A percentile compares a stretch with the other conserved stretches of the same genome.
phyloP scores from a whole-genome alignment of 1,140 invertebrate genomes.

The Globodera rostochiensis region DNA sequence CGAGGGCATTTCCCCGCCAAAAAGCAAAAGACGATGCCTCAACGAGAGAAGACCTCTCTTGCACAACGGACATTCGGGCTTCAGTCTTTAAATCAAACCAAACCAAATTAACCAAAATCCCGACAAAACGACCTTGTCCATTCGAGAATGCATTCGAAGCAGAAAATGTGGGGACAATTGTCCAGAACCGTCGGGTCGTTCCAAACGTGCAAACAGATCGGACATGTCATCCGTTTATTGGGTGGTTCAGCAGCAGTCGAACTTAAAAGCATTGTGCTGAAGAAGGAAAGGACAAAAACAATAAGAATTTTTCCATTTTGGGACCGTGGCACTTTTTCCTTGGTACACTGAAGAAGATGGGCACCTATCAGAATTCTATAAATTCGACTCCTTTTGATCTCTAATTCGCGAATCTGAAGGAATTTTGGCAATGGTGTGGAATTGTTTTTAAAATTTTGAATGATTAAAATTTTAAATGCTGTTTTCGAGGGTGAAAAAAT shows the following conservation, averaged over 20 bases:
- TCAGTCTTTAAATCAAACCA: constrained; percentile 8
- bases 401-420: too few relatives aligned
- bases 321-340: too few relatives aligned
- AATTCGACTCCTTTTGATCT: too few relatives aligned
- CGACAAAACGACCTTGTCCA: constrained; percentile 27
- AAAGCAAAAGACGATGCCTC: constrained; percentile 25
- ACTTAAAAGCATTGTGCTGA: not conserved
- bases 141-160: constrained; percentile 39
- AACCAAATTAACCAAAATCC: not conserved
- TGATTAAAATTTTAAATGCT: too few relatives aligned
- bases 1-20: constrained; percentile 10
- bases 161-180: constrained; percentile 36
- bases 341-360: too few relatives aligned
- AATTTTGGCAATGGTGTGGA: too few relatives aligned
- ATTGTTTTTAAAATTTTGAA: too few relatives aligned
- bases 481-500: too few relatives aligned
- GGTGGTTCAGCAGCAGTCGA: constrained; percentile 3
- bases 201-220: constrained; percentile 34
- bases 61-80: constrained; percentile 30
- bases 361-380: too few relatives aligned
- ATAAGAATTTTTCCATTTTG: not conserved
- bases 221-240: constrained; percentile 18
- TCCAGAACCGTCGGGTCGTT: constrained; percentile 34
- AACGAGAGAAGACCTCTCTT: constrained; percentile 26
- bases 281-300: not conserved